Percentiles rank a stretch among this genome's conserved stretches.
Evolutionary conservation across 2,888 invertebrate species (phyloP).

Genomic region (Ypsolopha scabrella): DNA sequence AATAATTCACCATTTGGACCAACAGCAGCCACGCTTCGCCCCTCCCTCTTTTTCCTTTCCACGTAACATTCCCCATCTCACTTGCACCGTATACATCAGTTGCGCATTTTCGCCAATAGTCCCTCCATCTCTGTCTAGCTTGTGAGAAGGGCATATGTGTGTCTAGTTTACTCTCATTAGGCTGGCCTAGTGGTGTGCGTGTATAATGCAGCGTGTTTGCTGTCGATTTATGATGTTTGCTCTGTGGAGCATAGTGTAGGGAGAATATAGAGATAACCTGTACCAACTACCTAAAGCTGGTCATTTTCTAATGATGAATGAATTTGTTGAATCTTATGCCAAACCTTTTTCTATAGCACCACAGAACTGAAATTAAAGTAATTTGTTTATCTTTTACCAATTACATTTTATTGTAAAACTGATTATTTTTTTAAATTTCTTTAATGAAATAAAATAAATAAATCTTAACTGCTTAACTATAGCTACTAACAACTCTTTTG

Average conservation of each 20-base stretch:
- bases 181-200: slow-evolving; percentile 32
- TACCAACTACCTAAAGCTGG: no score
- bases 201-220: slow-evolving; percentile 61
- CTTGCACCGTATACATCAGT: slow-evolving; percentile 17
- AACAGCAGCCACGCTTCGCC: slow-evolving; percentile 34
- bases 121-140: slow-evolving; percentile 17
- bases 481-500: no score
- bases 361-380: no score
- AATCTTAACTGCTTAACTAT: no score
- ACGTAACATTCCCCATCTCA: slow-evolving; percentile 23
- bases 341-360: no score
- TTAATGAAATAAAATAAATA: no score
- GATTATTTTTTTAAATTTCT: no score
- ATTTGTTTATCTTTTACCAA: no score
- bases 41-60: slow-evolving; percentile 29
- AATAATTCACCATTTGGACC: slow-evolving; percentile 53
- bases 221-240: slow-evolving; percentile 59
- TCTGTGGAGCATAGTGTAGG: slow-evolving; percentile 17
- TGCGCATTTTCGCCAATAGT: slow-evolving; percentile 38
- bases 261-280: background rate
- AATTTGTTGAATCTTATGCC: no score
- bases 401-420: no score
- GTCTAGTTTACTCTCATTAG: slow-evolving; percentile 45
- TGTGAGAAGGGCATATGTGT: background rate
- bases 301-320: no score